These are phyloP conservation scores for Lithodes maja DNA, from an alignment of 2,888 invertebrate species.

Conservation along the genomic window DNA sequence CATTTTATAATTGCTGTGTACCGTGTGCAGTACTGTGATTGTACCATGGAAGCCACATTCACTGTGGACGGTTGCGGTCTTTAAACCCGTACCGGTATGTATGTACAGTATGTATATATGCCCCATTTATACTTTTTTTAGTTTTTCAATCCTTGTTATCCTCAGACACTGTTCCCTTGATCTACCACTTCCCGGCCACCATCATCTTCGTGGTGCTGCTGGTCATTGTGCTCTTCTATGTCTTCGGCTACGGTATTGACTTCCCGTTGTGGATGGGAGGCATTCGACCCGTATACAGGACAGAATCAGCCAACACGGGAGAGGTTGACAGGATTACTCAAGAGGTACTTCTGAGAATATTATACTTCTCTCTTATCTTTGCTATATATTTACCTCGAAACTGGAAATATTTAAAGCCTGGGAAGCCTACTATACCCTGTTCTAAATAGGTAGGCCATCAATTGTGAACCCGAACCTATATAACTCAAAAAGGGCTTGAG, in stretches of 20 bases:
- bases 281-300: slow-evolving; percentile 41
- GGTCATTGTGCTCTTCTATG: slow-evolving; percentile 46
- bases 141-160: background rate
- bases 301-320: background rate
- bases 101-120: background rate
- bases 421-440: no score
- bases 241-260: slow-evolving; percentile 51
- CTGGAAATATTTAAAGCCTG: no score
- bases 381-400: background rate
- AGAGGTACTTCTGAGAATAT: slow-evolving; percentile 21
- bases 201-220: slow-evolving; percentile 46
- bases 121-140: background rate
- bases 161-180: slow-evolving; percentile 42
- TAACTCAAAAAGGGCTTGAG: no score
- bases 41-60: no score
- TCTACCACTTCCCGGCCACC: slow-evolving; percentile 52
- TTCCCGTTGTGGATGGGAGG: slow-evolving; percentile 60
- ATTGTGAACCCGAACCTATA: no score
- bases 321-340: slow-evolving; percentile 33
- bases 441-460: no score
- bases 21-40: no score
- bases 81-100: no score
- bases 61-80: no score
- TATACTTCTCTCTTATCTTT: background rate
- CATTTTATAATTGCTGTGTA: no score